Conservation (phyloP, 2,113 vertebrate genomes). For the Pungitius pungitius region DNA sequence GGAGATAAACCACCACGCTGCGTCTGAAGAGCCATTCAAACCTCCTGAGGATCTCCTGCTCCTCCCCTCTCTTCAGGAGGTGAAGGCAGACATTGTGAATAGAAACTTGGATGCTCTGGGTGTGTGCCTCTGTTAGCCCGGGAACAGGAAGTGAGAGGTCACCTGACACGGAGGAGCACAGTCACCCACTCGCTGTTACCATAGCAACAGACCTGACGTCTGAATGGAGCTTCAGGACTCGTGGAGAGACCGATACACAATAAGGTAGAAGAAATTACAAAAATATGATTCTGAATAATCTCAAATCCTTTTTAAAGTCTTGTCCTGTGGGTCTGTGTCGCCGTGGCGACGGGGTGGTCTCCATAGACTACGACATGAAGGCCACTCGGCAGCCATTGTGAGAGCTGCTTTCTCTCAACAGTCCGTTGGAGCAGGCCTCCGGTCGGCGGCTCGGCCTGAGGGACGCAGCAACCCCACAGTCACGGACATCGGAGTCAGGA, state of each 20-base stretch:
- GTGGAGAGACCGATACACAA: constrained; percentile 81
- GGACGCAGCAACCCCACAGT: background rate
- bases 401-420: constrained; percentile 23
- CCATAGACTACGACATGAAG: constrained; percentile 76
- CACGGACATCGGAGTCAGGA: background rate
- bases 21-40: too few species aligned
- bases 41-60: too few species aligned
- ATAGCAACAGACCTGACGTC: background rate
- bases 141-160: too few species aligned
- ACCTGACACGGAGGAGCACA: too few species aligned
- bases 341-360: constrained; percentile 35
- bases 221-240: constrained; percentile 40
- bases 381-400: constrained; percentile 77
- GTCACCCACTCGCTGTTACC: too few species aligned
- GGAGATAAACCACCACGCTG: background rate
- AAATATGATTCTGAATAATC: constrained; percentile 84
- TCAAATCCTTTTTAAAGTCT: constrained; percentile 70
- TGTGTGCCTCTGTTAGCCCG: too few species aligned
- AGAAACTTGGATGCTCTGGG: too few species aligned
- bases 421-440: background rate
- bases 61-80: too few species aligned
- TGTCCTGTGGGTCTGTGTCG: background rate
- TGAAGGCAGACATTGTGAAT: too few species aligned
- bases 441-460: background rate
- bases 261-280: constrained; percentile 93